Evolutionary conservation across 2,888 invertebrate genomes (phyloP).

Genomic region (Therioaphis trifolii): DNA sequence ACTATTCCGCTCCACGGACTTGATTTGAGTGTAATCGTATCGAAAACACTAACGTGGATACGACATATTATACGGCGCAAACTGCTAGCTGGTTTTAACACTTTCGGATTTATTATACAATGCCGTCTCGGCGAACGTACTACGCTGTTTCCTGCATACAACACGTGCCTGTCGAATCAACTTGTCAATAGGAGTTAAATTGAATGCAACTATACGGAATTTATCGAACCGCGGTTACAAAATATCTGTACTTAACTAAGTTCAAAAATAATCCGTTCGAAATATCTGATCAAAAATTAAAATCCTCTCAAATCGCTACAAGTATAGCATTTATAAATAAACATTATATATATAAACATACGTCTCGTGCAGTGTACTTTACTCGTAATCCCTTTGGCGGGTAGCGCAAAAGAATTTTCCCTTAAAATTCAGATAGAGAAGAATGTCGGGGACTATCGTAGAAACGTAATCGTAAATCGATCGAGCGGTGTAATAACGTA

Average conservation of each 20-base stretch:
- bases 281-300: slow-evolving; percentile 28
- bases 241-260: slow-evolving; percentile 6
- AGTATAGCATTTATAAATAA: slow-evolving; percentile 1
- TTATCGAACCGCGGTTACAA: not conserved
- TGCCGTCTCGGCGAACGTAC: not conserved
- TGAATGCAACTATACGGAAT: not conserved
- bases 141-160: not conserved
- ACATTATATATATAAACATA: not conserved
- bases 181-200: slow-evolving; percentile 29
- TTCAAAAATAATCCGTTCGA: slow-evolving; percentile 12
- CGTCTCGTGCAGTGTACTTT: not conserved
- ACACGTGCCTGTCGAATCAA: slow-evolving; percentile 26
- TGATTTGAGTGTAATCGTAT: no score
- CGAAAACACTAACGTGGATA: no score
- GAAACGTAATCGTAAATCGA: no score
- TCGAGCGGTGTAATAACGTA: no score
- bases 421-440: no score
- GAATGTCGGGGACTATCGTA: no score
- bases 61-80: no score
- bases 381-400: not conserved
- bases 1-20: no score
- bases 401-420: no score
- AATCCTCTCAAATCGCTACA: slow-evolving; percentile 6
- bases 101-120: not conserved
- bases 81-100: not conserved